phyloP scores from a whole-genome alignment of 2,888 invertebrate species.

The Acrocyrtus sp. region DNA sequence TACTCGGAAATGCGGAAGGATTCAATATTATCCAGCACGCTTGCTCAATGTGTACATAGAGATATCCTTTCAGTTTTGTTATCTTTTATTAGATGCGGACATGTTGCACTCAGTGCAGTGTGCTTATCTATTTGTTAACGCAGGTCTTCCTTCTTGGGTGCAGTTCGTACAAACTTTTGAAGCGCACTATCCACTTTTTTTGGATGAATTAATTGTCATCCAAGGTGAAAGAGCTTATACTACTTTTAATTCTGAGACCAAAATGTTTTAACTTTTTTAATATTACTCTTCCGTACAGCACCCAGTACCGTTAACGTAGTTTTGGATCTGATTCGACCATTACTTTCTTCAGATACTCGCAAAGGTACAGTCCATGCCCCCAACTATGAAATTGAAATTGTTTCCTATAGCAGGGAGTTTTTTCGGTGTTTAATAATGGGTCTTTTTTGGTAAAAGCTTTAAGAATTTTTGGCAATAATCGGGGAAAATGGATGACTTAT shows the following conservation, averaged over 20 bases:
- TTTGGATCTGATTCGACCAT: conserved; percentile 28
- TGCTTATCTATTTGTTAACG: too few relatives aligned
- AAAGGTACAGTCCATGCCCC: too few relatives aligned
- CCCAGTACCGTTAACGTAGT: conserved; percentile 26
- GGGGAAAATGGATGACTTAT: conserved; percentile 32
- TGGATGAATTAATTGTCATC: conserved; percentile 32
- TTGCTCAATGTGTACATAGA: conserved; percentile 21
- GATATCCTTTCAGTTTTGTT: background rate
- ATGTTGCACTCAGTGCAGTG: too few relatives aligned
- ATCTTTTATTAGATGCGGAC: too few relatives aligned
- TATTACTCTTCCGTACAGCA: too few relatives aligned
- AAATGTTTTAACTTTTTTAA: conserved; percentile 9
- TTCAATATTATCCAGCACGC: conserved; percentile 38
- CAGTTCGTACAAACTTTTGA: conserved; percentile 40
- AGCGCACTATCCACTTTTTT: conserved; percentile 30
- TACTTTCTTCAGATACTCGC: conserved; percentile 15
- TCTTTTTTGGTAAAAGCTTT: too few relatives aligned
- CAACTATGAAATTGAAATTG: too few relatives aligned
- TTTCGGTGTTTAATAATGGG: too few relatives aligned
- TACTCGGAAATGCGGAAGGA: conserved; percentile 40
- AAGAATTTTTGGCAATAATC: conserved; percentile 17
- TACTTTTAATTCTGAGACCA: background rate
- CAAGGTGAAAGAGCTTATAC: conserved; percentile 7
- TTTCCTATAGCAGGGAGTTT: too few relatives aligned
- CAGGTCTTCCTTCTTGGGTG: conserved; percentile 37